phyloP scores from a whole-genome alignment of 2,113 vertebrate genomes.

The Clarias macrocephalus region DNA sequence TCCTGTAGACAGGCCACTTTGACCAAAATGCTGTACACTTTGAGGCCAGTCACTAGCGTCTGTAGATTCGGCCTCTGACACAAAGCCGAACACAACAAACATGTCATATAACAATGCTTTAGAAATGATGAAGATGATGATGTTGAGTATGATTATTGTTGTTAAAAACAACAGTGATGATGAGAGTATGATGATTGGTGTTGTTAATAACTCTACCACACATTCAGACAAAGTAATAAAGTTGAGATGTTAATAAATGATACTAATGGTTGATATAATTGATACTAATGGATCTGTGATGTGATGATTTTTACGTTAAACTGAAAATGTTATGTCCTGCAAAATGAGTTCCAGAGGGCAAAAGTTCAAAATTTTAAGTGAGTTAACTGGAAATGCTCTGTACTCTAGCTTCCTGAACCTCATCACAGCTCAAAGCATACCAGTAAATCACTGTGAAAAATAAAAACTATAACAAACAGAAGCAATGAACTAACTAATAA shows the following conservation, averaged over 20 bases:
- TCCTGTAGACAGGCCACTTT: conserved; percentile 67
- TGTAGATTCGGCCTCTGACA: conserved; percentile 60
- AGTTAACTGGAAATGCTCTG: not conserved
- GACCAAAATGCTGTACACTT: conserved; percentile 72
- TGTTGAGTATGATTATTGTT: not conserved
- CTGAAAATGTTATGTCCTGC: not conserved
- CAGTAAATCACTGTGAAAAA: not conserved
- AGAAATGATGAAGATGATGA: not conserved
- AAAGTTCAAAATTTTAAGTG: not conserved
- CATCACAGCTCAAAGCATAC: not conserved
- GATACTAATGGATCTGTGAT: not conserved
- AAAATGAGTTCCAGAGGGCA: not conserved
- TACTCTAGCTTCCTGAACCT: not conserved
- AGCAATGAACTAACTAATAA: not conserved
- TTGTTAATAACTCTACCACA: not conserved
- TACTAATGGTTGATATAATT: no score
- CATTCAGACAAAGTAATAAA: not conserved
- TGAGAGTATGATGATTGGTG: not conserved
- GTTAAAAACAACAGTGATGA: not conserved
- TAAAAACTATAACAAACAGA: not conserved
- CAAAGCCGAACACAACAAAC: conserved; percentile 51
- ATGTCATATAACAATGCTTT: not conserved
- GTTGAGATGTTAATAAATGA: no score
- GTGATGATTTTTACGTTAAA: not conserved
- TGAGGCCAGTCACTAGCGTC: conserved; percentile 63